Percentiles rank a stretch among this genome's conserved stretches.
phyloP scores from a whole-genome alignment of 2,113 vertebrate genomes.

The Brienomyrus brachyistius region DNA sequence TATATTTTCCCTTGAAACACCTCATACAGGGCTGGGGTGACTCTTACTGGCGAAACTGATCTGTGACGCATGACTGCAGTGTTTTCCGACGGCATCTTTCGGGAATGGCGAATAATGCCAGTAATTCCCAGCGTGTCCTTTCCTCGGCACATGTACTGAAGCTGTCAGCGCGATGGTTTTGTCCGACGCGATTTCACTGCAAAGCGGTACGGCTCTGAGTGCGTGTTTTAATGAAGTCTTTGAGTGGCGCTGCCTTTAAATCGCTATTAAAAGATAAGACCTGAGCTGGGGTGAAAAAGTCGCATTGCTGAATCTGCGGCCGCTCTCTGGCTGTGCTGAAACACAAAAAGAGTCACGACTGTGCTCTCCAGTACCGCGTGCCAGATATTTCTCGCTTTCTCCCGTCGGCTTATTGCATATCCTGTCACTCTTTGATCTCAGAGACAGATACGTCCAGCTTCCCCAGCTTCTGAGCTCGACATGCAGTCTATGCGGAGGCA shows the following conservation, averaged over 20 bases:
- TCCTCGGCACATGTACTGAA: neutral
- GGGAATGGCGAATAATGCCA: neutral
- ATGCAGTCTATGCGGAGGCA: neutral
- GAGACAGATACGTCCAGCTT: neutral
- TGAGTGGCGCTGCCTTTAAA: neutral
- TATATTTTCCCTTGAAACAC: neutral
- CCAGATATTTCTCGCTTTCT: neutral
- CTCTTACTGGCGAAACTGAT: neutral
- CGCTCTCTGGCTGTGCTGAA: neutral
- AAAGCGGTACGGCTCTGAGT: neutral
- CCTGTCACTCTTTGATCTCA: neutral
- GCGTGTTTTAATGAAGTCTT: neutral
- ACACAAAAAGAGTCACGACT: neutral
- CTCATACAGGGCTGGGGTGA: neutral
- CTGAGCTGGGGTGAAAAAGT: neutral
- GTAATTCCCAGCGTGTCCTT: neutral
- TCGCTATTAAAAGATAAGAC: neutral
- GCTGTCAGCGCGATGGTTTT: neutral
- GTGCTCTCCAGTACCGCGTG: neutral
- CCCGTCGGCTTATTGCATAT: constrained; percentile 10
- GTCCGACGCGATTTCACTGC: neutral
- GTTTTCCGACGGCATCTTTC: neutral
- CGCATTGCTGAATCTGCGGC: neutral
- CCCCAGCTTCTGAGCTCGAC: neutral
- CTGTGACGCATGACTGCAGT: neutral